These are phyloP conservation scores for Calcarius lapponicus DNA, from an alignment of 2,797 vertebrate genomes.

Conservation along the genomic window DNA sequence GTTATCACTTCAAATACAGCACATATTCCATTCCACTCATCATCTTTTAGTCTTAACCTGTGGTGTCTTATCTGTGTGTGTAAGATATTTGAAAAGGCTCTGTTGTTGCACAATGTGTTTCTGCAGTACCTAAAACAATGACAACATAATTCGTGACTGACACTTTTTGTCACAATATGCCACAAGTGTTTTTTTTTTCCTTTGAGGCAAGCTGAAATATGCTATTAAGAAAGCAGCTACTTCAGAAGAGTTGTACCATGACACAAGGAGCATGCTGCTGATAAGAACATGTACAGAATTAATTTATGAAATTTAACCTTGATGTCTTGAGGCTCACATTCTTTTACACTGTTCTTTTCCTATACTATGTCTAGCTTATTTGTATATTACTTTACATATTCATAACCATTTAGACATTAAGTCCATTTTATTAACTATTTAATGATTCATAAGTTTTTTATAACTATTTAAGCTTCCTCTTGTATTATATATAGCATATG, in stretches of 20 bases:
- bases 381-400: not conserved
- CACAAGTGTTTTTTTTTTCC: not conserved
- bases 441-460: not conserved
- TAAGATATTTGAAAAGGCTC: not conserved
- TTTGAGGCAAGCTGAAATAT: not conserved
- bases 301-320: not conserved
- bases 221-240: not conserved
- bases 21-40: not conserved
- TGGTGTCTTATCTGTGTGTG: not conserved
- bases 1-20: not conserved
- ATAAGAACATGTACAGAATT: not conserved
- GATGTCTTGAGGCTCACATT: not conserved
- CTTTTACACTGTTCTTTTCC: not conserved
- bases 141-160: not conserved
- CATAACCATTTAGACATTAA: not conserved
- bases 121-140: not conserved
- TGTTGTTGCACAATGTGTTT: not conserved
- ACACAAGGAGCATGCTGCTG: not conserved
- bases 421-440: not conserved
- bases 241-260: not conserved
- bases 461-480: not conserved
- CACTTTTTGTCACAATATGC: not conserved
- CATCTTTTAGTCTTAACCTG: not conserved
- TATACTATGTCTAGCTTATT: not conserved
- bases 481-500: not conserved